These are phyloP conservation scores for Ciconia stormi DNA, from an alignment of 2,113 vertebrate genomes.

Conservation along the genomic window DNA sequence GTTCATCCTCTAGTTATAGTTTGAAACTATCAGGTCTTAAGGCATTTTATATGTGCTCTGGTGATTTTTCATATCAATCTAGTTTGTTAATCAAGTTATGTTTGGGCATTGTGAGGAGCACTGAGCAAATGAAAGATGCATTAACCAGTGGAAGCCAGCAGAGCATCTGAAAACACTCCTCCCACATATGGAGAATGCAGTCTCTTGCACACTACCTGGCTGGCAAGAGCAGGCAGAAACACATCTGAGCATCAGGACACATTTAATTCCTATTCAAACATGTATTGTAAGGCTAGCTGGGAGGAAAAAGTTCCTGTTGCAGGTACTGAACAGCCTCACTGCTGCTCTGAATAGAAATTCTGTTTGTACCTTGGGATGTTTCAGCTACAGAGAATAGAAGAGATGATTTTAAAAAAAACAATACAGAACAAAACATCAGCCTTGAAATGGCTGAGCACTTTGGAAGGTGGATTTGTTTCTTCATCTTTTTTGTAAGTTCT, in stretches of 20 bases:
- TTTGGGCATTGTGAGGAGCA: neutral
- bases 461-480: neutral
- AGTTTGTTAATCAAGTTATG: neutral
- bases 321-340: neutral
- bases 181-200: neutral
- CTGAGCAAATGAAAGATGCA: neutral
- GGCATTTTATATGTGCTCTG: neutral
- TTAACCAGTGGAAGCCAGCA: neutral
- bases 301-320: neutral
- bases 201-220: neutral
- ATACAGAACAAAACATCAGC: neutral
- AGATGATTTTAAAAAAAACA: neutral
- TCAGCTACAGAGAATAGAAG: neutral
- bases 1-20: neutral
- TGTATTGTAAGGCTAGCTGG: neutral
- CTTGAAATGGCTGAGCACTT: neutral
- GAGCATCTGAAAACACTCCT: neutral
- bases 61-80: neutral
- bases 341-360: neutral
- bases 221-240: neutral
- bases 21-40: neutral
- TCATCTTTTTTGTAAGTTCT: neutral
- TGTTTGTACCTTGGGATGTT: neutral
- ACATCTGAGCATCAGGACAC: neutral
- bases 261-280: neutral